A percentile compares a stretch with the other conserved stretches of the same genome.
Conservation (phyloP, 2,113 vertebrate genomes). For the Theristicus caerulescens region DNA sequence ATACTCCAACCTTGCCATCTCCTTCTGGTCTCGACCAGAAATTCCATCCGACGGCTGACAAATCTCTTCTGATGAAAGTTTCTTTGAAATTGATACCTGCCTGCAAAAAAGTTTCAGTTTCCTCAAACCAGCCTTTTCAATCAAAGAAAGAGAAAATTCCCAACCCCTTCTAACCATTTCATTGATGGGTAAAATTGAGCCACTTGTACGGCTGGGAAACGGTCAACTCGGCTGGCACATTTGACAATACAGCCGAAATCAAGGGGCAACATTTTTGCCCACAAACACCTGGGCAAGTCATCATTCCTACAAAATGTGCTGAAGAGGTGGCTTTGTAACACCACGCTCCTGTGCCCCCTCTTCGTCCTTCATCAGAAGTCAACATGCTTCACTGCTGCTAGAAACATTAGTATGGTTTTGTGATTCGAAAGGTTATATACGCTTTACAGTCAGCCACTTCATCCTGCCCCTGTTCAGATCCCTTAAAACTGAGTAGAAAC, state of each 20-base stretch:
- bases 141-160: constrained; percentile 10
- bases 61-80: constrained; percentile 62
- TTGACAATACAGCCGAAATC: neutral
- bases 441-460: neutral
- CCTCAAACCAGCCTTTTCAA: constrained; percentile 25
- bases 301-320: neutral
- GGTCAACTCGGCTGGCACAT: neutral
- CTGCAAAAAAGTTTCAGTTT: neutral
- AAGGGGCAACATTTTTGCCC: neutral
- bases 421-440: neutral
- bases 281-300: neutral
- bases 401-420: constrained; percentile 8
- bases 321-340: neutral
- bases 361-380: neutral
- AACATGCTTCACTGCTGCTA: neutral
- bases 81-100: constrained; percentile 58
- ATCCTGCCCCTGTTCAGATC: neutral
- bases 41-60: constrained; percentile 55
- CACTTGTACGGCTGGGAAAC: neutral
- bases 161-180: neutral
- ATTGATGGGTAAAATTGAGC: neutral
- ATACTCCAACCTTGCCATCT: constrained; percentile 55
- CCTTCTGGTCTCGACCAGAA: constrained; percentile 39
- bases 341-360: neutral
- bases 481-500: constrained; percentile 6